Percentiles rank a stretch among this genome's conserved stretches.
Evolutionary conservation across 2,888 invertebrate genomes (phyloP).

Genomic region (Alloplasta piceator): DNA sequence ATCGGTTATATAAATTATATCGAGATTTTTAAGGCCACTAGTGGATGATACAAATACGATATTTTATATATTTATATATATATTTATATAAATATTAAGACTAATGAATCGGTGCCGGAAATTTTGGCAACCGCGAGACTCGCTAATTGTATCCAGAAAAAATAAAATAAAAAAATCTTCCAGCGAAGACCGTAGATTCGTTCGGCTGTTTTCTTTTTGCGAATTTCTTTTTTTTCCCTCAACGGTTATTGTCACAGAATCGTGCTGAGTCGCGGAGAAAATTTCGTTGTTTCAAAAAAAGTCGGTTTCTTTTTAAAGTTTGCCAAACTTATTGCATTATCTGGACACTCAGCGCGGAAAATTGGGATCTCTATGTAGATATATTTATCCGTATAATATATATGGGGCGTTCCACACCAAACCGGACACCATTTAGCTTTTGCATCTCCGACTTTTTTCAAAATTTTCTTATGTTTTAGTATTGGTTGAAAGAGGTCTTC

Average conservation of each 20-base stretch:
- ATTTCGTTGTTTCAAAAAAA: conserved; percentile 15
- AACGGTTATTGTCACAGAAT: conserved; percentile 53
- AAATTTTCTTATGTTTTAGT: no score
- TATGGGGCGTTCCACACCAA: no score
- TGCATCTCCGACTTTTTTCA: no score
- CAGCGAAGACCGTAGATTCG: no score
- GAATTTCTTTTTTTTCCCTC: background rate
- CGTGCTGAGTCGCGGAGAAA: conserved; percentile 43
- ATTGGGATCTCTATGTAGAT: conserved; percentile 32
- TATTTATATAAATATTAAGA: conserved; percentile 64
- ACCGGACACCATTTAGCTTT: no score
- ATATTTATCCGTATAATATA: conserved; percentile 3
- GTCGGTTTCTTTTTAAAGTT: background rate
- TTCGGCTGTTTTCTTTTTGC: no score
- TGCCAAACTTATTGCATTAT: conserved; percentile 31
- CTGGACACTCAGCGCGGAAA: conserved; percentile 45
- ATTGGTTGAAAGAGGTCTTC: no score
- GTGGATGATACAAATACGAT: conserved; percentile 81
- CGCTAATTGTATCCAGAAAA: conserved; percentile 66
- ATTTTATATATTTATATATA: no score
- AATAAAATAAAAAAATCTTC: conserved; percentile 20
- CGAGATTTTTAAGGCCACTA: conserved; percentile 82
- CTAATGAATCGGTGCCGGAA: conserved; percentile 74
- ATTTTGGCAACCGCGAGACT: conserved; percentile 57
- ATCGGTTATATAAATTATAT: conserved; percentile 51